Percentiles rank a stretch among this genome's conserved stretches.
phyloP scores from a whole-genome alignment of 2,888 invertebrate genomes.

The Bibio marci region DNA sequence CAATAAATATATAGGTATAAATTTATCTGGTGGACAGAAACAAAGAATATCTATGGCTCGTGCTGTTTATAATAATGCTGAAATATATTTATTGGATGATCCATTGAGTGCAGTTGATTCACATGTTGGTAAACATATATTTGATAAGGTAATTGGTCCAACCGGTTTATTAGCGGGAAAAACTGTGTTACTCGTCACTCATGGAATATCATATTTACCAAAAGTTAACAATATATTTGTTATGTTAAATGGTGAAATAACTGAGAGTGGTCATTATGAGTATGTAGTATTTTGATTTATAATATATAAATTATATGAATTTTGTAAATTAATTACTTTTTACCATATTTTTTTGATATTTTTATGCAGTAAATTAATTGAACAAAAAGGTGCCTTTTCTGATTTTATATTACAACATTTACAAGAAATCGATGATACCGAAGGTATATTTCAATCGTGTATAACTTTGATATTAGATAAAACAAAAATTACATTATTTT shows the following conservation, averaged over 20 bases:
- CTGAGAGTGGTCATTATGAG: constrained; percentile 80
- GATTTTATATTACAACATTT: constrained; percentile 69
- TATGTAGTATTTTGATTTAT: not conserved
- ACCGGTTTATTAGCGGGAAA: constrained; percentile 53
- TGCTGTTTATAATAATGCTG: constrained; percentile 75
- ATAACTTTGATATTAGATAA: constrained; percentile 41
- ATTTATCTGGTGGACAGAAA: constrained; percentile 48
- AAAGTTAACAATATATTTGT: constrained; percentile 83
- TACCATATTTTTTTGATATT: too few relatives aligned
- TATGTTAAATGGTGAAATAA: constrained; percentile 68
- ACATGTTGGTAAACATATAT: constrained; percentile 95
- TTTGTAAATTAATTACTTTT: too few relatives aligned
- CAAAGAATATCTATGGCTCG: constrained; percentile 78
- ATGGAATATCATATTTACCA: constrained; percentile 83
- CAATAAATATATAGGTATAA: too few relatives aligned
- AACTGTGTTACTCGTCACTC: constrained; percentile 87
- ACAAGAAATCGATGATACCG: constrained; percentile 43
- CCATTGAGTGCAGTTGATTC: constrained; percentile 92
- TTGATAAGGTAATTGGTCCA: constrained; percentile 65
- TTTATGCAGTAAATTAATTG: constrained; percentile 53
- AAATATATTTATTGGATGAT: constrained; percentile 88
- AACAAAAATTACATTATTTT: too few relatives aligned
- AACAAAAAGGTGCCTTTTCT: constrained; percentile 72
- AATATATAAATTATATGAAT: not conserved
- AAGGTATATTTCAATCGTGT: too few relatives aligned